A percentile compares a stretch with the other conserved stretches of the same genome.
Evolutionary conservation across 2,113 vertebrate species (phyloP).

Genomic region (Ranitomeya variabilis): DNA sequence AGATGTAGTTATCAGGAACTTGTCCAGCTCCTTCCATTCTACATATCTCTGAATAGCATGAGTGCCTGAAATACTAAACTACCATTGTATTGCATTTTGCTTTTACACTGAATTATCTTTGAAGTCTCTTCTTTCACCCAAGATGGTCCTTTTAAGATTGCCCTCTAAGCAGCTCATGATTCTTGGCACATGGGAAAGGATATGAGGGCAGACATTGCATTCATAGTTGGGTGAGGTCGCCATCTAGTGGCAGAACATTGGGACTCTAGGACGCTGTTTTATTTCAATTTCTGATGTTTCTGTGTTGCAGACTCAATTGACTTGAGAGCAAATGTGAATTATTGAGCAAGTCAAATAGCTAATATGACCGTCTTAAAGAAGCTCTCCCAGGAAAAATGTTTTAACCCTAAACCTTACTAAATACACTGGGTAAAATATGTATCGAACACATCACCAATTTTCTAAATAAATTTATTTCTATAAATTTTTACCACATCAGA

Average conservation of each 20-base stretch:
- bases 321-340: too few species aligned
- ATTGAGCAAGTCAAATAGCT: too few species aligned
- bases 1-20: slow-evolving; percentile 1
- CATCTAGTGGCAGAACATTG: neutral
- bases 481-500: too few species aligned
- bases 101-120: neutral
- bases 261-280: neutral
- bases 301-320: too few species aligned
- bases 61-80: neutral
- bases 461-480: too few species aligned
- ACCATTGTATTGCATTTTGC: neutral
- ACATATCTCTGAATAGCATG: neutral
- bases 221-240: neutral
- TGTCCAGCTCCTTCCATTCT: neutral
- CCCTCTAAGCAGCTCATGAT: neutral
- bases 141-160: neutral
- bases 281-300: too few species aligned
- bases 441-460: too few species aligned
- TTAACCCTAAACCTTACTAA: too few species aligned
- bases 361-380: too few species aligned
- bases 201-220: neutral
- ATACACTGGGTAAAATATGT: too few species aligned
- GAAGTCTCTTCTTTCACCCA: neutral
- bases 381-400: too few species aligned
- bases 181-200: neutral